Base-by-base conservation (phyloP, 2,113 vertebrate species). In the Bungarus multicinctus region DNA sequence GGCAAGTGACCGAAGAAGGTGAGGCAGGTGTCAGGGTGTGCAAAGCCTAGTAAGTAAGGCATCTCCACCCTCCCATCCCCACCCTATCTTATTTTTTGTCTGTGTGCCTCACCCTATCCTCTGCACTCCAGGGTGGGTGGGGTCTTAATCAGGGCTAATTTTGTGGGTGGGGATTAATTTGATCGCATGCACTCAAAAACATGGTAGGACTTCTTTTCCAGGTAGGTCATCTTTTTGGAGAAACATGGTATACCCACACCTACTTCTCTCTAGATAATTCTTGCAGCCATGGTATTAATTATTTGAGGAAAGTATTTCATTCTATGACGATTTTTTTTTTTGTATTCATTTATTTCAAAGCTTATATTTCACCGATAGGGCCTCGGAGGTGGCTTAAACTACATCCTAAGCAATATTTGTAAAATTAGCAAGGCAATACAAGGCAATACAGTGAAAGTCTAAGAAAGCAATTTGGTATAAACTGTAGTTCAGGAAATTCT, bases 311-410 rank as follows among this genome's bases (percentile, higher is more conserved):
- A 2, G 20, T 55, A 12, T 47, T 91, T 90, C 27, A 34, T 64
- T 81, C 43, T 87, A 22, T 85, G 43, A 88, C 53, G 85, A 89
- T 34, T 89, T 2, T 30, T 45, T 69, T 69, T 64, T 53, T 53
- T 92, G 50, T 92, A 43, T 18, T 50, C 53, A 85, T 55, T 58
- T 89, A 89, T 89, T 50, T 89, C 39, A 85, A 58, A 57, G 69
- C 43, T 85, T 39, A 34, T 22, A 85, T 85, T 57, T 34, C 18
- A 89, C 18, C 52, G 23, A 74, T 16, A n/a, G 87, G 57, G 64
- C 50, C 25, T 92, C 50, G 53, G 91, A 89, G 52, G 25, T 60
- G 89, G 45, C 47, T 95, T 93, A 64, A 94, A 93, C 94, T 81
- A 4, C 16, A 34, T 0, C 85, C 23, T 16, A 87, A 94, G 53